phyloP scores from a whole-genome alignment of 2,113 vertebrate species.

The Oryzias melastigma region DNA sequence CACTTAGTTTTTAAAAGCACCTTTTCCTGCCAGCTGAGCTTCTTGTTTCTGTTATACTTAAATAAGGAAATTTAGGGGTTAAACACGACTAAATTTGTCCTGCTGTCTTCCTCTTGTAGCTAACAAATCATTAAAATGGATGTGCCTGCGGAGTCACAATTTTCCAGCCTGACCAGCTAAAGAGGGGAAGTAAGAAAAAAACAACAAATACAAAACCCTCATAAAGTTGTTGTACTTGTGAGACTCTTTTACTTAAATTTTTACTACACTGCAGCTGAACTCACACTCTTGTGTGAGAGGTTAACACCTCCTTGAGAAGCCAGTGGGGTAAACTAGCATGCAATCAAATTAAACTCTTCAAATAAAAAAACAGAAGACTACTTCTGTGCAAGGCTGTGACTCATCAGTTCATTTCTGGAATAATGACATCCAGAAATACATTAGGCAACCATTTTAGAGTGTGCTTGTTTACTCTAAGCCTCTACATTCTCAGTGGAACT shows the following conservation, averaged over 20 bases:
- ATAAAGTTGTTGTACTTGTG: constrained; percentile 52
- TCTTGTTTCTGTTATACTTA: constrained; percentile 44
- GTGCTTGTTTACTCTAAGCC: constrained; percentile 20
- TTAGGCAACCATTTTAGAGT: constrained; percentile 19
- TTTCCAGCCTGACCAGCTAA: constrained; percentile 31
- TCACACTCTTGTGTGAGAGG: constrained; percentile 40
- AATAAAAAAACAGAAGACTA: constrained; percentile 3
- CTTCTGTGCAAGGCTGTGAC: constrained; percentile 17
- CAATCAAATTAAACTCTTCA: constrained; percentile 12
- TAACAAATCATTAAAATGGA: constrained; percentile 49
- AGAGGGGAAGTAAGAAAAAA: constrained; percentile 33
- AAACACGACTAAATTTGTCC: constrained; percentile 38
- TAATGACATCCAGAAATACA: constrained; percentile 18
- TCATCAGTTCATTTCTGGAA: constrained; percentile 24
- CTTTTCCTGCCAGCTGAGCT: constrained; percentile 41
- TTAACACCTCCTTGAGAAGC: constrained; percentile 37
- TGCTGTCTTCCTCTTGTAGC: constrained; percentile 34
- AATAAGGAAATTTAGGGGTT: constrained; percentile 45
- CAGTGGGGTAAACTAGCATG: constrained; percentile 13
- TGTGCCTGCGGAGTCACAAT: constrained; percentile 32
- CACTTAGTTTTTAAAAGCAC: constrained; percentile 35
- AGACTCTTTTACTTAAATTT: constrained; percentile 57
- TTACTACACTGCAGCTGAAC: constrained; percentile 55
- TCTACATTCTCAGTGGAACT: constrained; percentile 29
- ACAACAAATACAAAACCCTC: constrained; percentile 20